Evolutionary conservation across 64 coral and sea anemone species (phyloP).

Genomic region (Trachythela sp.): DNA sequence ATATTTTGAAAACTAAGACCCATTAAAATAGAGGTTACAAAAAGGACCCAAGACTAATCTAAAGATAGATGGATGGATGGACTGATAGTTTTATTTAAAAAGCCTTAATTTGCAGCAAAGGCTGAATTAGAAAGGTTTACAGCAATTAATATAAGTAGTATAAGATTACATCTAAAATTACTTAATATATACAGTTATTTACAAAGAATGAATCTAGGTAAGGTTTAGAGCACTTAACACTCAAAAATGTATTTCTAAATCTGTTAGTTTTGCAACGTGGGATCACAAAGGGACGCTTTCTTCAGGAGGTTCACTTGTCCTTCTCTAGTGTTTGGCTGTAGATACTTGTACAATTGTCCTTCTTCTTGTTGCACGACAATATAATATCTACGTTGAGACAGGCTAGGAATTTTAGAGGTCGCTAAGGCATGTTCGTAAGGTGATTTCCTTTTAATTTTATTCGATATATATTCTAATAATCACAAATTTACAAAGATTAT

Average conservation of each 20-base stretch:
- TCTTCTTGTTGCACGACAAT: neutral
- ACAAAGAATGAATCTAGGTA: neutral
- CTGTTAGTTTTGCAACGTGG: neutral
- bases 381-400: neutral
- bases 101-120: neutral
- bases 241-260: neutral
- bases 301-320: neutral
- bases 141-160: neutral
- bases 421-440: neutral
- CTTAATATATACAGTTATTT: neutral
- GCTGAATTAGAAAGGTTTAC: neutral
- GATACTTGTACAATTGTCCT: neutral
- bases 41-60: too few relatives aligned
- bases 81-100: neutral
- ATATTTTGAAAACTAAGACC: too few relatives aligned
- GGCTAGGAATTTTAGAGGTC: neutral
- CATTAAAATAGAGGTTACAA: too few relatives aligned
- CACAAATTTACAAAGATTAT: slow-evolving; percentile 6
- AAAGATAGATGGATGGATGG: too few relatives aligned
- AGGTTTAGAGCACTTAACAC: neutral
- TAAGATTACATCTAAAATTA: neutral
- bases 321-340: neutral
- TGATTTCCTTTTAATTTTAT: neutral
- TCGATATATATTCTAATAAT: neutral
- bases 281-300: neutral